A percentile compares a stretch with the other conserved stretches of the same genome.
These are phyloP conservation scores for Leuciscus idus DNA, from an alignment of 2,113 vertebrate genomes.

Conservation along the genomic window DNA sequence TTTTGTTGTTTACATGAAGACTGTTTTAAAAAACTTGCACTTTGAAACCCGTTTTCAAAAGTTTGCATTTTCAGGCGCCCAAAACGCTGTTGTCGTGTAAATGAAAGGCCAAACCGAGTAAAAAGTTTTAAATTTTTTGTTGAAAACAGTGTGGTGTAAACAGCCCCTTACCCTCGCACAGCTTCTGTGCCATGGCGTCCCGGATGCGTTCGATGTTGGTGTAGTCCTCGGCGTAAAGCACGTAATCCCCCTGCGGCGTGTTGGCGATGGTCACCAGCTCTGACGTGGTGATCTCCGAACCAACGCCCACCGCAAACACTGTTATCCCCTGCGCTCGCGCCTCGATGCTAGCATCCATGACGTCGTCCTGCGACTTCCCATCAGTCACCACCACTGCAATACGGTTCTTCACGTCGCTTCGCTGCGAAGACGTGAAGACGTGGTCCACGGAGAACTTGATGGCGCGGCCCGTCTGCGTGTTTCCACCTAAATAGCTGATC, in stretches of 20 bases:
- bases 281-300: constrained; percentile 77
- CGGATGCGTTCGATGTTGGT: constrained; percentile 76
- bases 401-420: constrained; percentile 74
- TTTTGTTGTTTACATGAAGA: too few species aligned
- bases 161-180: constrained; percentile 77
- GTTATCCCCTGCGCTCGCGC: constrained; percentile 73
- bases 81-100: too few species aligned
- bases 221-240: constrained; percentile 80
- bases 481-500: constrained; percentile 80
- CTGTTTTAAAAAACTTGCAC: too few species aligned
- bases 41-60: too few species aligned
- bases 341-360: constrained; percentile 75
- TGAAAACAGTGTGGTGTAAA: too few species aligned
- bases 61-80: too few species aligned
- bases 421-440: constrained; percentile 74
- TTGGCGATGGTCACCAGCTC: constrained; percentile 81
- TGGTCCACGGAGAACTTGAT: constrained; percentile 80
- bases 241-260: constrained; percentile 74
- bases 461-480: constrained; percentile 81
- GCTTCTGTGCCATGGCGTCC: constrained; percentile 79
- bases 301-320: constrained; percentile 80
- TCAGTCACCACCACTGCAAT: constrained; percentile 82
- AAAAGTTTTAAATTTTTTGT: accelerated
- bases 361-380: constrained; percentile 82
- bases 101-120: too few species aligned